Evolutionary conservation across 2,113 vertebrate genomes (phyloP), one percentile per base, ranked within the genome.

Genomic region (Choloepus hoffmanni): DNA sequence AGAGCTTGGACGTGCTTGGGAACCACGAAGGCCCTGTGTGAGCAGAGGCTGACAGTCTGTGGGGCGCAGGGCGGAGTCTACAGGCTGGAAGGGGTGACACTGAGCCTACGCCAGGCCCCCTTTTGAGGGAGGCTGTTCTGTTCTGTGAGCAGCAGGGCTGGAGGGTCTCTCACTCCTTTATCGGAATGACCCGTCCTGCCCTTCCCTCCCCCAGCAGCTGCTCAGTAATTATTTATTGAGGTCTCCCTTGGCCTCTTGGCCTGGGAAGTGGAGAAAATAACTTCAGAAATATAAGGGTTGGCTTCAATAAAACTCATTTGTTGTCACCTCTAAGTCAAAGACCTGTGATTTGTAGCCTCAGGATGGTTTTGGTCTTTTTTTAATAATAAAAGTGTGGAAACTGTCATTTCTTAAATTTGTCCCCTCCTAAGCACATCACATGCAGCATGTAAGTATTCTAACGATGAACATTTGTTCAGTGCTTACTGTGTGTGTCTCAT

Each of bases 401-500:
- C 45, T 21, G 21, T 24, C 2, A 9, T 53, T 19, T 36, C n/a
- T 62, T 21, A 15, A 6, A 14, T 40, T 43, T 16, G 26, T 26
- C 36, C 72, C 33, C 43, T 63, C 24, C 62, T 7, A 12, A 6
- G 72, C 30, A 36, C 23, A 15, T 36, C 26, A 13, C 2, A 0
- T 15, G 40, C 24, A 9, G 0, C 13, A 0, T 1, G 0, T 43
- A 13, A 14, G 79, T 2, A 1, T 0, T 1, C 0, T 0, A 2
- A 26, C 4, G 33, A 40, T 10, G 85, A 30, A 28, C 14, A 0
- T 43, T 28, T 19, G 26, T 23, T 2, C 16, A 18, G 33, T 8
- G 5, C 9, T 36, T 0, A 0, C 7, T 5, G 7, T 7, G 4
- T 26, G 16, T 18, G 13, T 48, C 53, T 76, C 19, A 2, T 4